These are phyloP conservation scores for Muschampia plurimacula DNA, from an alignment of 2,888 invertebrate genomes.

Conservation along the genomic window DNA sequence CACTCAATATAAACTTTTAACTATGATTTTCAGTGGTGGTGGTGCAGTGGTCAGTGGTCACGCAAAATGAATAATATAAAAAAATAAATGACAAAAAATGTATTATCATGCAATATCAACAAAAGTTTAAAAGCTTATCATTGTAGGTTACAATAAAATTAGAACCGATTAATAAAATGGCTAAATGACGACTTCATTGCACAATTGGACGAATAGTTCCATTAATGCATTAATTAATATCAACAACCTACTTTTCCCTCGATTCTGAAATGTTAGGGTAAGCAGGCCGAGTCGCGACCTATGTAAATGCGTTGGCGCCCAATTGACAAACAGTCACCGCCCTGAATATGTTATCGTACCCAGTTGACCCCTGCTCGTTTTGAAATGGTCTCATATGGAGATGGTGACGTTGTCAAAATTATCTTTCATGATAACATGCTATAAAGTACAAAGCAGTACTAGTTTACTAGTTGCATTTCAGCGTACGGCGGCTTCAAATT, in stretches of 20 bases:
- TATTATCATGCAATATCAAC: too few relatives aligned
- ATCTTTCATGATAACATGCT: too few relatives aligned
- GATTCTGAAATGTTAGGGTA: constrained; percentile 29
- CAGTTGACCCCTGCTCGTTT: constrained; percentile 35
- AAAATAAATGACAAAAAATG: too few relatives aligned
- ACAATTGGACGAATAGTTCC: neutral
- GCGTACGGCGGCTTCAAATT: too few relatives aligned
- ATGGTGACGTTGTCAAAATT: too few relatives aligned
- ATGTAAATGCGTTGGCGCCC: constrained; percentile 51
- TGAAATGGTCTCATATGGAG: neutral
- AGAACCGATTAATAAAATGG: neutral
- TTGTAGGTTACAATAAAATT: too few relatives aligned
- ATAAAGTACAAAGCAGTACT: too few relatives aligned
- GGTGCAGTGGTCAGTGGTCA: too few relatives aligned
- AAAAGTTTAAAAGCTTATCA: too few relatives aligned
- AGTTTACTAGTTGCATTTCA: neutral
- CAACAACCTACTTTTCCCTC: constrained; percentile 19
- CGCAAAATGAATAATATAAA: too few relatives aligned
- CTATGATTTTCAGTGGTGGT: too few relatives aligned
- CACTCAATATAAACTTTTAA: too few relatives aligned
- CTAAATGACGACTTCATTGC: neutral
- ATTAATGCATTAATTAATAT: constrained; percentile 12
- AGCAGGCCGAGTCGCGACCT: constrained; percentile 49
- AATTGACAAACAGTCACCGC: constrained; percentile 46
- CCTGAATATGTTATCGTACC: constrained; percentile 44